Conservation (phyloP, 1,140 invertebrate species). For the Drosophila takahashii region DNA sequence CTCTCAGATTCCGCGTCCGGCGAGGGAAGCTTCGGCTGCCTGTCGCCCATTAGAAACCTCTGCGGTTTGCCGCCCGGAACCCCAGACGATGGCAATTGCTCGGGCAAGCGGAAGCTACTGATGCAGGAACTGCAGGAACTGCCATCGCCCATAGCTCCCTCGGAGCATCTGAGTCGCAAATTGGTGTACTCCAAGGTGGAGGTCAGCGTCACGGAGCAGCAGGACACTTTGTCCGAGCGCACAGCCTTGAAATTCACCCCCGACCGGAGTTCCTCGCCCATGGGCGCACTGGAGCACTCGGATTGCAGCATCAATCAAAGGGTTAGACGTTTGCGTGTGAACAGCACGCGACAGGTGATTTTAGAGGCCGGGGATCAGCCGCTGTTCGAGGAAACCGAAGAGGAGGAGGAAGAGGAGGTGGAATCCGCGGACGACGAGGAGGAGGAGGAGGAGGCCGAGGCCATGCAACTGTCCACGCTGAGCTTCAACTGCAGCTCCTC, state of each 20-base stretch:
- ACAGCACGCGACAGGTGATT: conserved; percentile 42
- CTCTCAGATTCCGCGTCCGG: conserved; percentile 65
- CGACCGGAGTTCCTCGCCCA: conserved; percentile 75
- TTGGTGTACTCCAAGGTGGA: conserved; percentile 40
- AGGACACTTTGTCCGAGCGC: conserved; percentile 52
- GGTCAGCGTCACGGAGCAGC: conserved; percentile 27
- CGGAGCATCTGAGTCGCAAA: conserved; percentile 59
- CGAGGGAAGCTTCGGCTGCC: conserved; percentile 71
- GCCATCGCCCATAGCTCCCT: conserved; percentile 69
- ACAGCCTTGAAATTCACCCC: conserved; percentile 69
- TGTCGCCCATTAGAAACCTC: conserved; percentile 75
- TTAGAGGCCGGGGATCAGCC: conserved; percentile 14
- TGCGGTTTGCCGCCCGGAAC: conserved; percentile 63
- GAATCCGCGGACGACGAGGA: conserved; percentile 40
- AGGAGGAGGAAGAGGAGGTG: conserved; percentile 42
- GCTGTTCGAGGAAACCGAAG: conserved; percentile 25
- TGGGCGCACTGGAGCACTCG: conserved; percentile 52
- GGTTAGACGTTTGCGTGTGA: conserved; percentile 61
- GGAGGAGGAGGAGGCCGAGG: conserved; percentile 57
- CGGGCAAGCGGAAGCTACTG: conserved; percentile 41
- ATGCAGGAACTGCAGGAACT: conserved; percentile 62
- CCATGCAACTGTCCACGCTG: conserved; percentile 69
- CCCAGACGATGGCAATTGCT: conserved; percentile 56
- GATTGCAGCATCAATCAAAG: conserved; percentile 71
- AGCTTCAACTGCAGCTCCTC: conserved; percentile 78